A percentile compares a stretch with the other conserved stretches of the same genome.
These are phyloP conservation scores for Zygogramma bicolorata DNA, from an alignment of 2,888 invertebrate species.

Conservation along the genomic window DNA sequence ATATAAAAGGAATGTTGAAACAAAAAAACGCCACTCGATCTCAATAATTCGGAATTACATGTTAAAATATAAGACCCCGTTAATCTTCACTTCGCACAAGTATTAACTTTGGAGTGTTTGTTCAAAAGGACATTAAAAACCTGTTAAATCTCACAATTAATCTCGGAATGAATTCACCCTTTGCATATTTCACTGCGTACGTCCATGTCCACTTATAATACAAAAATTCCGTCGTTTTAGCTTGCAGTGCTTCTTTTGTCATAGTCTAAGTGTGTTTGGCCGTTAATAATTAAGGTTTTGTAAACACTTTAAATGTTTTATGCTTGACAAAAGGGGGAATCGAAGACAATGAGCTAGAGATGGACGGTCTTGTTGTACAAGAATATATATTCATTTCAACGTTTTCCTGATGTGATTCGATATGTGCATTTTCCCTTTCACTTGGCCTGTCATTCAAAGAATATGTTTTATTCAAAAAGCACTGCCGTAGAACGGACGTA, in stretches of 20 bases:
- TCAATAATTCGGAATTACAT: no score
- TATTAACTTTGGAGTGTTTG: no score
- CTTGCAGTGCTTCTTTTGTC: slow-evolving; percentile 50
- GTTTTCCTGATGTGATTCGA: slow-evolving; percentile 23
- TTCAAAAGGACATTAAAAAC: no score
- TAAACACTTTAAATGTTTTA: slow-evolving; percentile 62
- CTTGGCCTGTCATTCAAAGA: slow-evolving; percentile 9
- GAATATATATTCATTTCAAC: slow-evolving; percentile 28
- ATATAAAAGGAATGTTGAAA: no score
- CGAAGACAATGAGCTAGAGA: slow-evolving; percentile 38
- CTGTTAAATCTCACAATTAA: no score
- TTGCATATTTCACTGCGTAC: slow-evolving; percentile 7
- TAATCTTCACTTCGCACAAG: no score
- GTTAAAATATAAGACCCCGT: no score
- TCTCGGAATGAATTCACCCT: neutral
- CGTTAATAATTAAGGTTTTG: slow-evolving; percentile 65
- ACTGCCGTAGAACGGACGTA: neutral
- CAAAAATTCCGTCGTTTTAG: slow-evolving; percentile 35
- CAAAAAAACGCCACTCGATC: no score
- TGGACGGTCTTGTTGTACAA: slow-evolving; percentile 19
- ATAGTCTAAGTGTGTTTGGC: slow-evolving; percentile 60
- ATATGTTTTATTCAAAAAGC: neutral
- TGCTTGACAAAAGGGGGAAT: slow-evolving; percentile 60
- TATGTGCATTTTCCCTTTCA: slow-evolving; percentile 19
- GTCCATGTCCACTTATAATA: slow-evolving; percentile 38